Evolutionary conservation across 2,888 invertebrate species (phyloP), one percentile per base, ranked within the genome.

Genomic region (Periphyllus acericola): DNA sequence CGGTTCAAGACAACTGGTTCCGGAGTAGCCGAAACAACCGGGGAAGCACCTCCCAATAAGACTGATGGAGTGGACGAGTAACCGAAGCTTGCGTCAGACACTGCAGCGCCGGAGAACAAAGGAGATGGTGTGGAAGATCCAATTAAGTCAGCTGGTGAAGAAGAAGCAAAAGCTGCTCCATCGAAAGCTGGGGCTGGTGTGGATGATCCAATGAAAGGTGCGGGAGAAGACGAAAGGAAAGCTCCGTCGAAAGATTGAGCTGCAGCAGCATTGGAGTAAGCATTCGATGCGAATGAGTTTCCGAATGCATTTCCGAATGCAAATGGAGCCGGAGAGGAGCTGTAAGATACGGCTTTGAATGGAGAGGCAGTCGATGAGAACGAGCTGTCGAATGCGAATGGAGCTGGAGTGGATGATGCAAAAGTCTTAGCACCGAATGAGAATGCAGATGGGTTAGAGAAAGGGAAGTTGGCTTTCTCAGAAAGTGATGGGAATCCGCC

Each of bases 71-170:
- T 71, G 6, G 75, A n/a, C 19, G 80, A 88, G 66, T 74, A 88
- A 1, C 32, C 89, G 68, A 88, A 89, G 80, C 89, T 83, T 19
- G 89, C 87, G 40, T 89, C 89, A 8, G 89, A 89, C n/a, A 85
- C 32, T 1, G 79, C 80, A 11, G 85, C 72, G 6, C 81, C 32
- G 34, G 80, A 78, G 9, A 82, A n/a, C n/a, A 40, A n/a, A 21
- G 88, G 52, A 36, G 68, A 76, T 29, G 83, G 72, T 0, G 81
- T 87, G 8, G 72, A 72, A 4, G 80, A 87, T n/a, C 88, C 82
- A 8, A 75, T n/a, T 17, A 82, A 75, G 25, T 52, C 32, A 19
- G 83, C 83, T 0, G 76, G 71, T 21, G 66, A 29, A 25, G 75
- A 80, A 9, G 88, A 81, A 29, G 19, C 75, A 40, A 34, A 87